Evolutionary conservation across 1,140 invertebrate genomes (phyloP).

Genomic region (Phocides pigmalion): DNA sequence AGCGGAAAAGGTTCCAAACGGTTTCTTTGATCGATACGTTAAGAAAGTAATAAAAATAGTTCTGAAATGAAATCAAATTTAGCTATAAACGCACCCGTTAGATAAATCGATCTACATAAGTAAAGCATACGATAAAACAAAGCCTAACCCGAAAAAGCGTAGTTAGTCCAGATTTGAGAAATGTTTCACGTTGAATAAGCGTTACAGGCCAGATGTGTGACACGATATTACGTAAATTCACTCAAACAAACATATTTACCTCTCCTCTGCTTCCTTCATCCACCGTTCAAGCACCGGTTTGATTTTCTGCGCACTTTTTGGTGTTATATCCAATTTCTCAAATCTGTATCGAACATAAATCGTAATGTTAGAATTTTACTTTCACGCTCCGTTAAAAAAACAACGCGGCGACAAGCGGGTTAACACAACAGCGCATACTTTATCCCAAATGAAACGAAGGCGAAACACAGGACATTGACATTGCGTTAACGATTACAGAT

Average conservation of each 20-base stretch:
- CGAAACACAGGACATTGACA: slow-evolving; percentile 89
- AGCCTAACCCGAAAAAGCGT: slow-evolving; percentile 67
- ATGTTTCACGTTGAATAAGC: slow-evolving; percentile 79
- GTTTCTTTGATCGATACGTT: no score
- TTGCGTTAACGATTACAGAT: slow-evolving; percentile 76
- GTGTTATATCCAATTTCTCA: slow-evolving; percentile 99
- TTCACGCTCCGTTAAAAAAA: slow-evolving; percentile 60
- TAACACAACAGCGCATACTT: slow-evolving; percentile 49
- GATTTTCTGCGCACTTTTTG: slow-evolving; percentile 99
- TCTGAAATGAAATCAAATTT: neutral
- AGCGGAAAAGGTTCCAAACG: no score
- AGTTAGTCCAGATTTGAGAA: slow-evolving; percentile 84
- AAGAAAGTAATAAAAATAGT: no score
- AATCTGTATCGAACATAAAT: slow-evolving; percentile 91
- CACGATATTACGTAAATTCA: slow-evolving; percentile 76
- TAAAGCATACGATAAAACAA: slow-evolving; percentile 44
- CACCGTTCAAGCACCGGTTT: slow-evolving; percentile 98
- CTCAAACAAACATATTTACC: slow-evolving; percentile 87
- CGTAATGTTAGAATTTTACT: slow-evolving; percentile 75
- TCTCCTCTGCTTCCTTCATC: slow-evolving; percentile 99
- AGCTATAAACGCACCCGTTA: slow-evolving; percentile 3
- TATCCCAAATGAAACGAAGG: slow-evolving; percentile 69
- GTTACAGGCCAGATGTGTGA: slow-evolving; percentile 77
- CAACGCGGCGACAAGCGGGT: slow-evolving; percentile 55
- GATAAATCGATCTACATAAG: slow-evolving; percentile 18